Evolutionary conservation across 2,113 vertebrate species (phyloP), one percentile per base, ranked within the genome.

Genomic region (Trachemys scripta): DNA sequence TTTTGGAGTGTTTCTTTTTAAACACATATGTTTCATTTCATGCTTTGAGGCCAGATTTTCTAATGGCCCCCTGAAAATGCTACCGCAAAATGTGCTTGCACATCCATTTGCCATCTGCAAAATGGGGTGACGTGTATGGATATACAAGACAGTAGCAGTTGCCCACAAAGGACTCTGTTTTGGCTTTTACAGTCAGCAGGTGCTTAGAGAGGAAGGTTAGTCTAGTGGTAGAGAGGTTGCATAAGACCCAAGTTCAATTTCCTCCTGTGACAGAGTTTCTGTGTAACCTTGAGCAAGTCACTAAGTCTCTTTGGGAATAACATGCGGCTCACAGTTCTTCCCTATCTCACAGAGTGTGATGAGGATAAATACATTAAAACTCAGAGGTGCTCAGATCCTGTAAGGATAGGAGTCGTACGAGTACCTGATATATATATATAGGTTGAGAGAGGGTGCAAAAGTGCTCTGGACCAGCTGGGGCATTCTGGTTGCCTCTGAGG

Each of bases 1-100:
- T 0, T 95, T 80, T 62, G 51, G 84, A 91, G 24, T 72, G 72
- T 57, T 93, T 51, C 51, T 92, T 84, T 95, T 91, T 88, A 88
- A 95, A 79, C 45, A 80, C 56, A 91, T 80, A 8, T 49, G 1
- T 13, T 50, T 92, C 76, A 80, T 89, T 96, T 81, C 94, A 1
- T 80, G 94, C 38, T 75, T 92, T 53, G 50, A 78, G 85, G 27
- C 19, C 16, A 78, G 45, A 59, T 53, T 95, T 88, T 91, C 88
- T 82, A 29, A 17, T 45, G 83, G n/a, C 56, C 62, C 4, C 92
- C 54, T 89, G 82, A 65, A 65, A 87, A 91, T 47, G 7, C 80
- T 38, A 54, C 4, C 56, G 54, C 49, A 2, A 47, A 51, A 24
- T 0, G 0, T 69, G 16, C 0, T 1, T 87, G 88, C 80, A 38